phyloP scores from a whole-genome alignment of 2,888 invertebrate species.

The Acrobeloides nanus region DNA sequence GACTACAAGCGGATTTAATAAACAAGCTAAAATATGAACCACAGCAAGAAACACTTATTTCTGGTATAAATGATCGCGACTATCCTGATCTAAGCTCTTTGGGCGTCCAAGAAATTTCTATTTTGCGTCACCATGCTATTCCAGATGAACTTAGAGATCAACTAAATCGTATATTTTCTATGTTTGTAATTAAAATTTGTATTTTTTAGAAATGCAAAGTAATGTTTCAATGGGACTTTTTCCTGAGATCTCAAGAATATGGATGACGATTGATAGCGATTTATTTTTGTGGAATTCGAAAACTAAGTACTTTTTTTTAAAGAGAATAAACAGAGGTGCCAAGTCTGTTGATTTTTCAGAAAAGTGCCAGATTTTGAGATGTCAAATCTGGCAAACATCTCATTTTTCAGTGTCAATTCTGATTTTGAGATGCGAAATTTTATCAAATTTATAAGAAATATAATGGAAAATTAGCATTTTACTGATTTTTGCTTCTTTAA shows the following conservation, averaged over 20 bases:
- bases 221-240: conserved; percentile 95
- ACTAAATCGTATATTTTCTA: conserved; percentile 33
- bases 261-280: conserved; percentile 94
- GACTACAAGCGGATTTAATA: too few relatives aligned
- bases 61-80: conserved; percentile 17
- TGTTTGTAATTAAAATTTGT: background rate
- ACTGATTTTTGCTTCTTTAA: too few relatives aligned
- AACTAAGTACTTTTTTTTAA: conserved; percentile 63
- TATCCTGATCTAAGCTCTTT: conserved; percentile 11
- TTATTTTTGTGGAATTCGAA: conserved; percentile 97
- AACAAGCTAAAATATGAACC: too few relatives aligned
- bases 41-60: too few relatives aligned
- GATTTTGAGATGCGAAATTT: too few relatives aligned
- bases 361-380: too few relatives aligned
- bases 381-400: too few relatives aligned
- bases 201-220: conserved; percentile 75
- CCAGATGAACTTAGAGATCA: conserved; percentile 42
- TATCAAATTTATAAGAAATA: too few relatives aligned
- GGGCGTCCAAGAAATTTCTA: conserved; percentile 16
- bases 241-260: conserved; percentile 87
- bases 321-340: too few relatives aligned
- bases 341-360: too few relatives aligned
- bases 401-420: too few relatives aligned
- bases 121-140: conserved; percentile 15
- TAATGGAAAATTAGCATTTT: too few relatives aligned